phyloP scores from a whole-genome alignment of 2,888 invertebrate species.

The Lasioglossum vierecki region DNA sequence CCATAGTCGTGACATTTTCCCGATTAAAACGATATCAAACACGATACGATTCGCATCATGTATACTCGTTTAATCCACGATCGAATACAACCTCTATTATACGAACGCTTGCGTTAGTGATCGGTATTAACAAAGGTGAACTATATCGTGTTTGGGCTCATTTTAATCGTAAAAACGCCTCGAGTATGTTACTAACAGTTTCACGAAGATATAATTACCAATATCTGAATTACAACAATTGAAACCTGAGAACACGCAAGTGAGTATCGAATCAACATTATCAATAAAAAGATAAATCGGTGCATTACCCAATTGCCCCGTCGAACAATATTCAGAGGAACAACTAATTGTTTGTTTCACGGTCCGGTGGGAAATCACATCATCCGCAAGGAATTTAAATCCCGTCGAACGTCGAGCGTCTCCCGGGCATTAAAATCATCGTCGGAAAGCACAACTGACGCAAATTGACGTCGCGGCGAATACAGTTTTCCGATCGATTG shows the following conservation, averaged over 20 bases:
- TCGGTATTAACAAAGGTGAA: neutral
- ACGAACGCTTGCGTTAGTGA: neutral
- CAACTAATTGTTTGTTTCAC: neutral
- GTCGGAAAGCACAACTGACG: constrained; percentile 14
- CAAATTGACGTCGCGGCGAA: constrained; percentile 17
- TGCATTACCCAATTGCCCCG: neutral
- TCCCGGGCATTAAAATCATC: constrained; percentile 19
- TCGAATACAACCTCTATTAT: neutral
- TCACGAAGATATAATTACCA: neutral
- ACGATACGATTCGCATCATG: neutral
- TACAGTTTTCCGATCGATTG: constrained; percentile 17
- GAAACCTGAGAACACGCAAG: neutral
- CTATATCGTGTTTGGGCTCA: neutral
- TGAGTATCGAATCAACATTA: neutral
- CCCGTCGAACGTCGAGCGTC: constrained; percentile 7
- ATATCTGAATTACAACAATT: neutral
- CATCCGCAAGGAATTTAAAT: constrained; percentile 6
- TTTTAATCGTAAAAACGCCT: neutral
- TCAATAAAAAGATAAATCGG: neutral
- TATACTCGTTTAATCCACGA: neutral
- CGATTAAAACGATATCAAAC: neutral
- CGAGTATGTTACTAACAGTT: neutral
- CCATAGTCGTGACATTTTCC: neutral
- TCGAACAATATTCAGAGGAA: neutral
- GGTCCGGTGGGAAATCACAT: neutral